Conservation (phyloP, 2,113 vertebrate genomes). For the Colius striatus region DNA sequence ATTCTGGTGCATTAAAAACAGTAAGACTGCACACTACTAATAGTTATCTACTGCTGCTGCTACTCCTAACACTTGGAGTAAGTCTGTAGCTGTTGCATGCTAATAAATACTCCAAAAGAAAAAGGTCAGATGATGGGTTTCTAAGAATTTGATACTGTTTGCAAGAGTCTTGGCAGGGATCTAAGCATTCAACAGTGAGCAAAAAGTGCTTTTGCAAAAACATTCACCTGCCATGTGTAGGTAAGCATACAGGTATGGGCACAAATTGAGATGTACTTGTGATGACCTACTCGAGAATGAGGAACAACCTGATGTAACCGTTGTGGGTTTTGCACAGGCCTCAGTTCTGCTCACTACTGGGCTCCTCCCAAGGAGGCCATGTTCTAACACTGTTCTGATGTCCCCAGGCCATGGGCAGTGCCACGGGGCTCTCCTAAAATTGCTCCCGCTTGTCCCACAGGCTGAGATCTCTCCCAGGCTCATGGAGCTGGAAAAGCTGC, state of each 20-base stretch:
- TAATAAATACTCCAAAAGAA: conserved; percentile 44
- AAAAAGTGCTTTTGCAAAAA: not conserved
- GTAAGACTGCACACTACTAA: not conserved
- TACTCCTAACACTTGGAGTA: not conserved
- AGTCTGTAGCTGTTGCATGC: not conserved
- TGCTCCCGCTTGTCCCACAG: not conserved
- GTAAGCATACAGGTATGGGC: not conserved
- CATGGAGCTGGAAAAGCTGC: not conserved
- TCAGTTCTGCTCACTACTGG: not conserved
- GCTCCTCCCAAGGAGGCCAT: not conserved
- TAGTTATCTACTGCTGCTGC: not conserved
- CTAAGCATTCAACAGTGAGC: not conserved
- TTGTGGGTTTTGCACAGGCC: not conserved
- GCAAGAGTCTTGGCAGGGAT: not conserved
- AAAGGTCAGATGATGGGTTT: not conserved
- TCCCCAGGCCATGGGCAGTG: not conserved
- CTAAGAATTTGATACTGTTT: not conserved
- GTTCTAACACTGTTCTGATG: not conserved
- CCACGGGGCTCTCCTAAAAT: not conserved
- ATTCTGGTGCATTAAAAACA: not conserved
- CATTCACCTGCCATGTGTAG: not conserved
- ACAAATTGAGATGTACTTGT: not conserved
- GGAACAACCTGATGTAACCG: not conserved
- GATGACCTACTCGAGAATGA: not conserved
- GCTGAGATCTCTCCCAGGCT: not conserved